phyloP scores from a whole-genome alignment of 2,113 vertebrate species.

The Okapia johnstoni region DNA sequence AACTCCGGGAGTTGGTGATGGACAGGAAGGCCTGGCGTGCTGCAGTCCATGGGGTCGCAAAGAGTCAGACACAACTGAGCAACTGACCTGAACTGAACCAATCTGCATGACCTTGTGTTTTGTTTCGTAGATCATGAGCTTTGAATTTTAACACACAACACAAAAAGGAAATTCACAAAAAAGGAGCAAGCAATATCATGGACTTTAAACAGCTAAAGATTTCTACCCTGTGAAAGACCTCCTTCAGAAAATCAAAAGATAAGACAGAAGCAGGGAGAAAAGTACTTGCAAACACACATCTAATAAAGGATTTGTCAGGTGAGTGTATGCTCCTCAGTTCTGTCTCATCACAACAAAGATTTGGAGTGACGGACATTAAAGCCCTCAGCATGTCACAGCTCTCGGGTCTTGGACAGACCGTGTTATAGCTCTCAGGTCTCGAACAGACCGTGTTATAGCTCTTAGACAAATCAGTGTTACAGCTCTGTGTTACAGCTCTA shows the following conservation, averaged over 20 bases:
- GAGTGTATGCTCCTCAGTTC: too few species aligned
- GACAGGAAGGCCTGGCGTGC: not conserved
- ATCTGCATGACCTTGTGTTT: not conserved
- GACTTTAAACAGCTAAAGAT: not conserved
- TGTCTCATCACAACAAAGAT: too few species aligned
- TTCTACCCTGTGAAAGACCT: not conserved
- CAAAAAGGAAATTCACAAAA: not conserved
- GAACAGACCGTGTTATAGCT: too few species aligned
- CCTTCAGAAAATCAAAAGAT: not conserved
- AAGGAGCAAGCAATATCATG: not conserved
- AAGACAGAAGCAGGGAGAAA: not conserved
- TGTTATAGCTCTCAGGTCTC: too few species aligned
- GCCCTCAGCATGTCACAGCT: too few species aligned
- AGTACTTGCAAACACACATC: not conserved
- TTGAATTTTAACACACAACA: not conserved
- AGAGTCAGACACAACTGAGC: not conserved
- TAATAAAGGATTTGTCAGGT: not conserved
- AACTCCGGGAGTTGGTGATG: not conserved
- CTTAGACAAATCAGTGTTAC: too few species aligned
- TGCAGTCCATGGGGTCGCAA: not conserved
- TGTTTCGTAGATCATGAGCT: not conserved
- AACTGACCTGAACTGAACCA: not conserved
- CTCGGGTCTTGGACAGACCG: too few species aligned
- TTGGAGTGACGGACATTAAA: too few species aligned
- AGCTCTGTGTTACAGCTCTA: too few species aligned